Evolutionary conservation across 2,113 vertebrate species (phyloP).

Genomic region (Rhipidura dahli): DNA sequence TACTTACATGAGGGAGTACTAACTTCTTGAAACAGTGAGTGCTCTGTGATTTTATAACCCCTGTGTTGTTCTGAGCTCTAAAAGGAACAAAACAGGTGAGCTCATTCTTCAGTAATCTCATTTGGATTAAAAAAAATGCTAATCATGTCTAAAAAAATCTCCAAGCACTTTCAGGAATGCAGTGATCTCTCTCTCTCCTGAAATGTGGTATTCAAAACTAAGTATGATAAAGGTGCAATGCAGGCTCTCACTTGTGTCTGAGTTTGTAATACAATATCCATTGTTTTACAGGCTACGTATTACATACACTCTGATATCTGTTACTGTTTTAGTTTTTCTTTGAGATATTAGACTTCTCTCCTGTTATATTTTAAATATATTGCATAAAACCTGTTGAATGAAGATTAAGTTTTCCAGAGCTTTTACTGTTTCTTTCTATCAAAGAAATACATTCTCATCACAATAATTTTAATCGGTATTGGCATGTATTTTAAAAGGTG

Average conservation of each 20-base stretch:
- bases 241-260: neutral
- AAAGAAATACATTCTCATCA: neutral
- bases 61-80: neutral
- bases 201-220: neutral
- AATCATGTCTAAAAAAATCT: slow-evolving; percentile 24
- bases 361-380: neutral
- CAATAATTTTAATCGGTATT: neutral
- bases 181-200: neutral
- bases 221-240: neutral
- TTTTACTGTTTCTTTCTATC: neutral
- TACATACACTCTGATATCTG: neutral
- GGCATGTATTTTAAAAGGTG: neutral
- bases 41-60: neutral
- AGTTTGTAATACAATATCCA: neutral
- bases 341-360: neutral
- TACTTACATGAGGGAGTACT: neutral
- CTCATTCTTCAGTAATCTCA: slow-evolving; percentile 14
- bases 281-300: neutral
- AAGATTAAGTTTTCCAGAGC: neutral
- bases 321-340: neutral
- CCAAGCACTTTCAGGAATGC: neutral
- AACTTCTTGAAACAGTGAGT: neutral
- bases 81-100: slow-evolving; percentile 48
- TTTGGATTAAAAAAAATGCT: slow-evolving; percentile 6
- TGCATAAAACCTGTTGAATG: neutral